A percentile compares a stretch with the other conserved stretches of the same genome.
Conservation (phyloP, 2,797 vertebrate genomes). For the Tadarida brasiliensis region DNA sequence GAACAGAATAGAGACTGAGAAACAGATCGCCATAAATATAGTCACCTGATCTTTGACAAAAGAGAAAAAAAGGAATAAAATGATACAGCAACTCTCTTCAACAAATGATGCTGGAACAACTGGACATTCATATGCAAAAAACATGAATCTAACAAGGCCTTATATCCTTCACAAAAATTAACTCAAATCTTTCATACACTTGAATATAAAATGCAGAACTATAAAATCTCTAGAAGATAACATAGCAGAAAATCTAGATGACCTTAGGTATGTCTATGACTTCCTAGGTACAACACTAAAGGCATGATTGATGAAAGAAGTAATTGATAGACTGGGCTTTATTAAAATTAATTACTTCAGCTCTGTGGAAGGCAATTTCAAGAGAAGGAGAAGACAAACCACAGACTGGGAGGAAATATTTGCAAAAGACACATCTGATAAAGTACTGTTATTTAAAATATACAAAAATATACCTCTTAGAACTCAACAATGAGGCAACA, state of each 20-base stretch:
- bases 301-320: neutral
- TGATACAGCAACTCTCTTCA: neutral
- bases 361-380: neutral
- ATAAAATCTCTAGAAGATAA: neutral
- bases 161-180: neutral
- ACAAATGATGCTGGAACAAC: neutral
- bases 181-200: neutral
- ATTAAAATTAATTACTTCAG: conserved; percentile 4
- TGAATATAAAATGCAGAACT: neutral
- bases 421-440: neutral
- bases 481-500: neutral
- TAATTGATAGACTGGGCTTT: neutral
- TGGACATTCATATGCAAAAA: neutral
- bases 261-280: neutral
- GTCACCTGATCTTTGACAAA: neutral
- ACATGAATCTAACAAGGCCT: neutral
- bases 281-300: neutral
- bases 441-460: neutral
- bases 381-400: neutral
- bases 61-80: neutral
- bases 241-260: neutral
- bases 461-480: neutral
- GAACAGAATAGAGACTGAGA: neutral
- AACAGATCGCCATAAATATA: neutral
- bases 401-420: neutral